These are phyloP conservation scores for Hydriomena furcata DNA, from an alignment of 2,888 invertebrate genomes.

Conservation along the genomic window DNA sequence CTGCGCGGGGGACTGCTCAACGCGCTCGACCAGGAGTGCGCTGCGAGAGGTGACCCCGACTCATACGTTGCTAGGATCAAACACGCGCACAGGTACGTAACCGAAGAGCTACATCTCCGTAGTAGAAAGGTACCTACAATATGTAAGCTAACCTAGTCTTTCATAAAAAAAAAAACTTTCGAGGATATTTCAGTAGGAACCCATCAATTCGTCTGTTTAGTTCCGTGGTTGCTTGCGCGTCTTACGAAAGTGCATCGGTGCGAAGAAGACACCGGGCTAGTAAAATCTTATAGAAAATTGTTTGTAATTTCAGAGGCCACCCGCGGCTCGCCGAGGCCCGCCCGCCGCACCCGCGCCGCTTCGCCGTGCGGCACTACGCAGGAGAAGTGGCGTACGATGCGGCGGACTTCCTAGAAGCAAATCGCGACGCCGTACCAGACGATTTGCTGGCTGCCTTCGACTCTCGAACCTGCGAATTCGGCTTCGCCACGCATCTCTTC, in stretches of 20 bases:
- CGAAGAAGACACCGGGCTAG: no score
- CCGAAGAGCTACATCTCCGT: no score
- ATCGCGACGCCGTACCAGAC: slow-evolving; percentile 95
- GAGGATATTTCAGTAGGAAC: no score
- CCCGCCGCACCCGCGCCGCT: slow-evolving; percentile 90
- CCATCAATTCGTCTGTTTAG: no score
- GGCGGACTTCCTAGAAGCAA: slow-evolving; percentile 94
- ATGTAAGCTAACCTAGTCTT: no score
- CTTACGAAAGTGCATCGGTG: no score
- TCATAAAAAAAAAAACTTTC: no score
- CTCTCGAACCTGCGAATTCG: slow-evolving; percentile 96
- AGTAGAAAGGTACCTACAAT: no score
- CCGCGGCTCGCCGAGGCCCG: slow-evolving; percentile 91
- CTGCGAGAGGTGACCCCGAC: slow-evolving; percentile 89
- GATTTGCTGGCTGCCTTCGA: slow-evolving; percentile 96
- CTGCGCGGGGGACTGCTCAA: slow-evolving; percentile 95
- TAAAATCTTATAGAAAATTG: no score
- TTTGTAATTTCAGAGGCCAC: slow-evolving; percentile 85
- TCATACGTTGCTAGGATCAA: slow-evolving; percentile 67
- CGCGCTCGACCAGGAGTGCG: slow-evolving; percentile 96
- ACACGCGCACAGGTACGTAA: slow-evolving; percentile 57
- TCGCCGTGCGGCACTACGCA: slow-evolving; percentile 95
- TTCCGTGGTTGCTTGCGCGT: no score
- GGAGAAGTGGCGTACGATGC: slow-evolving; percentile 93
- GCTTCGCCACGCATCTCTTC: slow-evolving; percentile 98